Base-by-base conservation (phyloP, 64 coral and sea anemone species). In the Stylophora pistillata region DNA sequence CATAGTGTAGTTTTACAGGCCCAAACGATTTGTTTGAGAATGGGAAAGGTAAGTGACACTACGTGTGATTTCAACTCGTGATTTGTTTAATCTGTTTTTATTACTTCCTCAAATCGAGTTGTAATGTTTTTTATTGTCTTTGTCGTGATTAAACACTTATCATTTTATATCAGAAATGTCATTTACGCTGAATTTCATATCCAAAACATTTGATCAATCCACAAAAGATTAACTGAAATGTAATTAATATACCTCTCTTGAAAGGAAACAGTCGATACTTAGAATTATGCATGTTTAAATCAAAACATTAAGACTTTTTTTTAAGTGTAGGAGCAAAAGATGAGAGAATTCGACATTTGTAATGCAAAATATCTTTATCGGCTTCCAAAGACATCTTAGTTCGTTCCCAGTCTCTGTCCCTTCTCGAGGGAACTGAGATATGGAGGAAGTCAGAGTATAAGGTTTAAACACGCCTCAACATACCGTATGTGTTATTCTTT, bases 111-210 rank as follows among this genome's bases (percentile, higher is more conserved):
- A 78, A 78, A 5, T 55, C 56, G 21, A 78, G 47, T 13, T 26
- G 34, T 78, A 21, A 78, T 78, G 20, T 56, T 78, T 56, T 5
- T 78, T 27, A 68, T 68, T 52, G 5, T 78, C 20, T 78, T 78
- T 78, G 75, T 13, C 37, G 20, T 23, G 75, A 78, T 78, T 53
- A 78, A 78, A 78, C 23, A 76, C 0, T 52, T 20, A 10, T 33
- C 16, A 23, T 76, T 76, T 76, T 53, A 76, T 76, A 53, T 53
- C 4, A 76, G 21, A 76, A 76, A 17, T 17, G 18, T 76, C 31
- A n/a, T 25, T 71, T 21, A 71, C 37, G 37, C 7, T 47, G 37
- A 47, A 47, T 47, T 47, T 47, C 37, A 47, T 47, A 47, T 47
- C 3, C 37, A 47, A 47, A 47, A 47, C 3, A 47, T 47, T 47